Evolutionary conservation across 2,113 vertebrate genomes (phyloP), one percentile per base, ranked within the genome.

Genomic region (Strix aluco): DNA sequence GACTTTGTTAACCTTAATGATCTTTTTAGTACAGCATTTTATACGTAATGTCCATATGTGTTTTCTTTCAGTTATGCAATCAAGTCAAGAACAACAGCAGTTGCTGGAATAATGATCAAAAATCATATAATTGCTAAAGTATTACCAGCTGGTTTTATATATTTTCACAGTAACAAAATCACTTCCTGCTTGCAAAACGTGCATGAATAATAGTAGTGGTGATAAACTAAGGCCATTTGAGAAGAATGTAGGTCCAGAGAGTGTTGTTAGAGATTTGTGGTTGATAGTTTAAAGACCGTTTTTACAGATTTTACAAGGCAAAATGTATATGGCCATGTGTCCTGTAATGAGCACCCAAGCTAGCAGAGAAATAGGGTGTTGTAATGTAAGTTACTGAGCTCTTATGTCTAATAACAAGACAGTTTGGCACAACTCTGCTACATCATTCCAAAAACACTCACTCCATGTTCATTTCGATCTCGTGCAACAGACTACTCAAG

Each of bases 1-100:
- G 29, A 4, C 5, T 6, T 21, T 30, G 5, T 52, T 49, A 77
- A 36, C 34, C 23, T 57, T 65, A 55, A 71, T 34, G 15, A 25
- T 84, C n/a, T 40, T 67, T 63, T 59, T 32, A 75, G 30, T 25
- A 51, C 1, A 1, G 15, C 34, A 36, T 75, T 93, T 90, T 54
- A 32, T 74, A 36, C 0, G 0, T 57, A 23, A 30, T 7, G 8
- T 49, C 54, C 6, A 1, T 54, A 4, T 18, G 32, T 63, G 12
- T 89, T 83, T 70, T 15, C 27, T 65, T 52, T 72, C 47, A 19
- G 26, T 86, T 78, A 32, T 5, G 29, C 32, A n/a, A 2, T 52
- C 44, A 52, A 44, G 46, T 66, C 15, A 71, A 23, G 54, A 80
- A 17, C n/a, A 77, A 40, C 34, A 80, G 62, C 51, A 65, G 23